Conservation (phyloP, 2,113 vertebrate genomes). For the Stomatorhinus ivindoensis region DNA sequence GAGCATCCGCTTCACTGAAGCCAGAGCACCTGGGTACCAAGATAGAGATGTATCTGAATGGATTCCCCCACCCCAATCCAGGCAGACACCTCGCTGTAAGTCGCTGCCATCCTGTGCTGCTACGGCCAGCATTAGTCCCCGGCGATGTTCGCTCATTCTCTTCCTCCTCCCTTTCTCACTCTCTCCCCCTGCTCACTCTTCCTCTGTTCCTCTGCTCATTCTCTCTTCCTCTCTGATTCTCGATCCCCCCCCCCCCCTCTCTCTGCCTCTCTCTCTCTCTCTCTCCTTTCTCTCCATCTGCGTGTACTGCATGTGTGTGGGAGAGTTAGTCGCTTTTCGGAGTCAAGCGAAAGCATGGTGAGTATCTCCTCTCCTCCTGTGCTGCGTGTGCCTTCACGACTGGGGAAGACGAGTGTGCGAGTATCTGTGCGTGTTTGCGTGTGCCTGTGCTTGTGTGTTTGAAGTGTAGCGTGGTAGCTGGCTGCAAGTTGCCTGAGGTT, state of each 20-base stretch:
- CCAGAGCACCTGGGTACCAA: background rate
- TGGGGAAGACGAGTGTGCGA: background rate
- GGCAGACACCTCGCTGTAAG: background rate
- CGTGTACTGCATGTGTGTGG: conserved; percentile 7
- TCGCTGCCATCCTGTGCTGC: background rate
- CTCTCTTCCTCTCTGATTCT: background rate
- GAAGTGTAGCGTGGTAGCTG: background rate
- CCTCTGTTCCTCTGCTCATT: background rate
- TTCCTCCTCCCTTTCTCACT: background rate
- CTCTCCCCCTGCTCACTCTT: background rate
- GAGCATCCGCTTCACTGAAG: background rate
- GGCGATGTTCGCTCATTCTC: background rate
- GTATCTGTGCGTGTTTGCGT: background rate
- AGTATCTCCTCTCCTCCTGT: background rate
- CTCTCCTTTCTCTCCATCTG: background rate
- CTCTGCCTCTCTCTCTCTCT: background rate
- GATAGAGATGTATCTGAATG: background rate
- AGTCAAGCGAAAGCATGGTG: background rate
- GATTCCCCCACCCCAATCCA: background rate
- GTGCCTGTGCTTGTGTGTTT: background rate
- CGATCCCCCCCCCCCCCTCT: background rate
- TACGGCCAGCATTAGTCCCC: background rate
- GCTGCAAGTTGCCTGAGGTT: background rate
- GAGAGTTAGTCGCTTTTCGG: background rate
- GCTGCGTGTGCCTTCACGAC: background rate